Percentiles rank a stretch among this genome's conserved stretches.
phyloP scores from a whole-genome alignment of 1,140 invertebrate species.

The Tribolium castaneum region DNA sequence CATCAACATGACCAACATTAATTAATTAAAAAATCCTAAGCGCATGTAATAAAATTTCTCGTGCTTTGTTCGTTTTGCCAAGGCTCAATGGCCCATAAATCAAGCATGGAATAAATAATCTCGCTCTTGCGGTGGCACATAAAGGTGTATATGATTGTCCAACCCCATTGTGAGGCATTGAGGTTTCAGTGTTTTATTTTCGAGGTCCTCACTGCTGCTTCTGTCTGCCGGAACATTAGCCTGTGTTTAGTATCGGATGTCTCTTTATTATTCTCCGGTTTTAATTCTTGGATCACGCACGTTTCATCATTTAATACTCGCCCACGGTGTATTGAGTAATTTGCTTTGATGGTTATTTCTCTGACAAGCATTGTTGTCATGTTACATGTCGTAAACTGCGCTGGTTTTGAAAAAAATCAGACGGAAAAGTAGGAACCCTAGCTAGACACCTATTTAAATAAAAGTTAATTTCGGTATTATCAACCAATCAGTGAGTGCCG shows the following conservation, averaged over 20 bases:
- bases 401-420: background rate
- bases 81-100: constrained; percentile 11
- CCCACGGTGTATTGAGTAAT: constrained; percentile 41
- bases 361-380: constrained; percentile 39
- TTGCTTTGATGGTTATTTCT: constrained; percentile 36
- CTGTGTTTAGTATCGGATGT: constrained; percentile 37
- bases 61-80: background rate
- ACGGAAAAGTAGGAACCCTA: background rate
- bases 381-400: constrained; percentile 12
- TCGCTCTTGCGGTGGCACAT: constrained; percentile 16
- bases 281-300: constrained; percentile 39
- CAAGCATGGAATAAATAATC: constrained; percentile 19
- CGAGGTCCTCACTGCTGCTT: constrained; percentile 22
- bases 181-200: constrained; percentile 32
- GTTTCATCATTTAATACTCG: constrained; percentile 42
- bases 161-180: constrained; percentile 1
- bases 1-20: too few relatives aligned
- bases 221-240: constrained; percentile 33
- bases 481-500: constrained; percentile 37
- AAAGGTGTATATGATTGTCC: constrained; percentile 28
- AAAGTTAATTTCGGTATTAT: constrained; percentile 45
- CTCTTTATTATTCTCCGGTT: constrained; percentile 40
- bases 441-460: constrained; percentile 42
- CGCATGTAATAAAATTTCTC: background rate
- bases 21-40: too few relatives aligned